Conservation (phyloP, 2,797 vertebrate species). For the Numenius phaeopus region DNA sequence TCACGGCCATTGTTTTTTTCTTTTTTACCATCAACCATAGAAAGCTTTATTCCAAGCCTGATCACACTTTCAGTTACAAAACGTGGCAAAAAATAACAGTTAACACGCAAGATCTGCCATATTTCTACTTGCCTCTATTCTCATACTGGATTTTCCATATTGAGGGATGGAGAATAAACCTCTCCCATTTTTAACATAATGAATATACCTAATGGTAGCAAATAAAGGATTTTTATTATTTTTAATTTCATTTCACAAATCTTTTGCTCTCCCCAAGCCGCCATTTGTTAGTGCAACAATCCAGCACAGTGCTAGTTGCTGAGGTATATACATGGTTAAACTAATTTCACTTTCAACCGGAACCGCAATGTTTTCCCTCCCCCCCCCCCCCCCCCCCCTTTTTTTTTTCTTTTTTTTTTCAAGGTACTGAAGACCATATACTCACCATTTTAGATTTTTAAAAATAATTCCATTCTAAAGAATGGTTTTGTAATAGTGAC, state of each 20-base stretch:
- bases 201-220: conserved; percentile 67
- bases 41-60: conserved; percentile 81
- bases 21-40: conserved; percentile 69
- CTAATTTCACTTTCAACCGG: conserved; percentile 55
- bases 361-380: background rate
- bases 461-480: conserved; percentile 74
- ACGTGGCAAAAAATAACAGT: conserved; percentile 74
- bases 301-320: conserved; percentile 69
- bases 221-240: conserved; percentile 58
- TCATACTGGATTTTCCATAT: conserved; percentile 50
- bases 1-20: background rate
- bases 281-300: conserved; percentile 64
- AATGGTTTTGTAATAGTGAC: conserved; percentile 19
- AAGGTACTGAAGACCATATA: conserved; percentile 35
- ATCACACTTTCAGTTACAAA: conserved; percentile 77
- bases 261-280: conserved; percentile 47
- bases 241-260: conserved; percentile 39
- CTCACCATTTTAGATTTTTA: conserved; percentile 52
- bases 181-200: conserved; percentile 55
- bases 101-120: conserved; percentile 73
- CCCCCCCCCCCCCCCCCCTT: background rate
- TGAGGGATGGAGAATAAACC: conserved; percentile 52
- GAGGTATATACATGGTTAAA: conserved; percentile 73
- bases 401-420: background rate
- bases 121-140: conserved; percentile 71